Base-by-base conservation (phyloP, 2,797 vertebrate genomes). In the Novumbra hubbsi region DNA sequence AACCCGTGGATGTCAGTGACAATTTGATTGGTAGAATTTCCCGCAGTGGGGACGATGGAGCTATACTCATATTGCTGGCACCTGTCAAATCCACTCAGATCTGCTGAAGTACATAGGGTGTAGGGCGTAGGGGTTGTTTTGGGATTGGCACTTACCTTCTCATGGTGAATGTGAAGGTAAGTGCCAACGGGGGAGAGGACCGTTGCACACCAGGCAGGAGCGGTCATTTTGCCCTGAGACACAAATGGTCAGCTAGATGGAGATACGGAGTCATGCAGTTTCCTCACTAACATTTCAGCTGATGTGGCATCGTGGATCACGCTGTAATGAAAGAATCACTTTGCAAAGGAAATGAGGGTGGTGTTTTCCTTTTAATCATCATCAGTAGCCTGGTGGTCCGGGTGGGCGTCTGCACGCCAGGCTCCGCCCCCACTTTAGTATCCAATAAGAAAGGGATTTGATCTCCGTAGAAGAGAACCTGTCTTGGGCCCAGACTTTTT, bases 401-500 rank as follows among this genome's bases (percentile, higher is more conserved):
- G 30, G 49, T 55, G 28, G 12, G 17, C 3, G 15, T n/a, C 32
- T 79, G 68, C 68, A 48, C 60, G 68, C 14, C 9, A 71, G 30
- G 74, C 57, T 24, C 66, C 16, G 50, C 16, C 45, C 17, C 24
- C 50, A 50, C 49, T 48, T 50, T 28, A 49, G 7, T 45, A 19
- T n/a, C 67, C 41, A 28, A 45, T 49, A 19, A 45, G 45, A 69
- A 21, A 45, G 6, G 68, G 21, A 41, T 19, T 32, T 41, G 19
- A 38, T 38, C 34, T 67, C 19, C 21, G 65, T 32, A 19, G 16
- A 9, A 34, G 64, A 17, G 17, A 66, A 16, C 60, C 27, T 11
- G 5, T 14, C 15, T 4, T 17, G 16, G 15, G 14, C 15, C 17
- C 16, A 2, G 5, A 3, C 62, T 5, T 57, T 5, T 48, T 27